phyloP scores from a whole-genome alignment of 2,888 invertebrate species.

The Melieria crassipennis region DNA sequence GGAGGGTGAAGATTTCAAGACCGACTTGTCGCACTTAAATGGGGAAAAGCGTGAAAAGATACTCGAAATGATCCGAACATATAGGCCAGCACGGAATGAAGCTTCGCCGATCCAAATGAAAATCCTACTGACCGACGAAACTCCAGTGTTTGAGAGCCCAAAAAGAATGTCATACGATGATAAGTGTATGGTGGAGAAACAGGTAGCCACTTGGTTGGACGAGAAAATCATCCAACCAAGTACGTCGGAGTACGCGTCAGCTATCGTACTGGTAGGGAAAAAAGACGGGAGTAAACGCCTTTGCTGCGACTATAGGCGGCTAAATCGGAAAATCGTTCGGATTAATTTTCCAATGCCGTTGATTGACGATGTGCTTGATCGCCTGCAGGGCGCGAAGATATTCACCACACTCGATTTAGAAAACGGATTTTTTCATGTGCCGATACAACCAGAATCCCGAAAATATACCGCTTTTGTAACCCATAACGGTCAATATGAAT shows the following conservation, averaged over 20 bases:
- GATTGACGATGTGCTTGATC: constrained; percentile 4
- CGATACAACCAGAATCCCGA: constrained; percentile 40
- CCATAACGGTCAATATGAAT: constrained; percentile 45
- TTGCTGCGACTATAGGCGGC: constrained; percentile 31
- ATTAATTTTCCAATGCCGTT: background rate
- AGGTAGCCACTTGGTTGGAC: constrained; percentile 51
- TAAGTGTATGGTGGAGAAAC: constrained; percentile 42
- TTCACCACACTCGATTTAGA: no score
- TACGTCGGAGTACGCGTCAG: constrained; percentile 52
- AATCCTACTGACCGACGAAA: constrained; percentile 5
- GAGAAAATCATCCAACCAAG: constrained; percentile 52
- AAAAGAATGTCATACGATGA: constrained; percentile 33
- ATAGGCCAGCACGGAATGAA: no score
- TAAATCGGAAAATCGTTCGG: no score
- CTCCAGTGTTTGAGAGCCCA: constrained; percentile 28
- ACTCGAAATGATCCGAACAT: no score
- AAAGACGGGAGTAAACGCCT: constrained; percentile 37
- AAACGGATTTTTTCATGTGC: constrained; percentile 47
- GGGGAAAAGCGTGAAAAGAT: no score
- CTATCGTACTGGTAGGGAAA: constrained; percentile 39
- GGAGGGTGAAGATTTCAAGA: no score
- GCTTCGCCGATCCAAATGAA: no score
- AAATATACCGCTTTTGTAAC: constrained; percentile 49
- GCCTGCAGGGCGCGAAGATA: no score
- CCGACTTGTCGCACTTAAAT: no score